Conservation (phyloP, 2,113 vertebrate species). For the Arenaria interpres region DNA sequence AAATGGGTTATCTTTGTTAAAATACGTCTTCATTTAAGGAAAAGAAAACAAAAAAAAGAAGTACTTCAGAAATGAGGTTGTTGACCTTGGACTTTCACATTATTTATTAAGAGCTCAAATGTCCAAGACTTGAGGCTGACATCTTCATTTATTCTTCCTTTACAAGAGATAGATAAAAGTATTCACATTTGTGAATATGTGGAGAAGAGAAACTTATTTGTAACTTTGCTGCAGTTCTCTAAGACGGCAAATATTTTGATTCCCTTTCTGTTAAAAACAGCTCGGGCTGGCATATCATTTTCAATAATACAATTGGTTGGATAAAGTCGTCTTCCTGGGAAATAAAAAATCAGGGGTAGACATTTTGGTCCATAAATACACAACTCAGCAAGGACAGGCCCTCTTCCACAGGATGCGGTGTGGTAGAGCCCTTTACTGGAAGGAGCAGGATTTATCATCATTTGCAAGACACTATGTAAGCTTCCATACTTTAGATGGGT, state of each 20-base stretch:
- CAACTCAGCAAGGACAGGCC: not conserved
- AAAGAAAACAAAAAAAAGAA: not conserved
- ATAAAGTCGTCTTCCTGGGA: not conserved
- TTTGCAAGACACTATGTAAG: not conserved
- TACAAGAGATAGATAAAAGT: not conserved
- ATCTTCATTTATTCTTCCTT: not conserved
- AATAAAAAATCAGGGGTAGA: not conserved
- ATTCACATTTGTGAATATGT: not conserved
- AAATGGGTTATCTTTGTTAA: not conserved
- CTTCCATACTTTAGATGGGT: not conserved
- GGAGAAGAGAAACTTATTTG: not conserved
- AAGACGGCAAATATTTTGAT: not conserved
- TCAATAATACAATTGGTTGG: not conserved
- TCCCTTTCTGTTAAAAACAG: not conserved
- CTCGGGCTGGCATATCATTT: not conserved
- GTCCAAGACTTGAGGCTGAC: not conserved
- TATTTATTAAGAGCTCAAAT: not conserved
- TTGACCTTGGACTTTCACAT: not conserved
- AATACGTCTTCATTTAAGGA: not conserved
- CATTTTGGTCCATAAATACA: not conserved
- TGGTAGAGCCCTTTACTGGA: not conserved
- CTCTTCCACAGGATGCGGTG: not conserved
- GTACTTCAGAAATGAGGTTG: not conserved
- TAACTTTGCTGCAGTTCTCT: not conserved
- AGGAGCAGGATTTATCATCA: not conserved